phyloP scores from a whole-genome alignment of 2,888 invertebrate species.

The Ptilodon capucinus region DNA sequence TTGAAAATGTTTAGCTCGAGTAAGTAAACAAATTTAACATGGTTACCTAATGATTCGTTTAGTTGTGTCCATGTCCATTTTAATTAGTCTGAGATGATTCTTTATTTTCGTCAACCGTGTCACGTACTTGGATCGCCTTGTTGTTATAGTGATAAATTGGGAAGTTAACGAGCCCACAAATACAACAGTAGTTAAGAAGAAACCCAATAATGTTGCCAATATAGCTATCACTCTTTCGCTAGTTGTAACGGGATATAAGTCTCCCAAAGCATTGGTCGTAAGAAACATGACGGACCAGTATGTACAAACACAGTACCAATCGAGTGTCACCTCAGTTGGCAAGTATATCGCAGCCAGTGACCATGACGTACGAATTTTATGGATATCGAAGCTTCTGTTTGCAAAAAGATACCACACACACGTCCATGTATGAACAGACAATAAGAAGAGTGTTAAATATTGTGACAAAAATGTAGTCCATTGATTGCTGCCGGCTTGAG shows the following conservation, averaged over 20 bases:
- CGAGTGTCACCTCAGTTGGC: constrained; percentile 61
- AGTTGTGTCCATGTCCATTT: constrained; percentile 65
- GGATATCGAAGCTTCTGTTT: constrained; percentile 59
- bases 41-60: constrained; percentile 67
- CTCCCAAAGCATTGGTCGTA: constrained; percentile 73
- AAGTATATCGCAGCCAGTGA: constrained; percentile 59
- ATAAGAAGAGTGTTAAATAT: constrained; percentile 67
- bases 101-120: constrained; percentile 68
- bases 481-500: constrained; percentile 74
- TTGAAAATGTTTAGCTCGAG: not conserved
- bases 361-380: constrained; percentile 64
- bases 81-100: constrained; percentile 68
- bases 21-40: not conserved
- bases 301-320: constrained; percentile 74
- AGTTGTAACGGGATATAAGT: constrained; percentile 71
- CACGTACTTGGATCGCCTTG: constrained; percentile 70
- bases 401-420: constrained; percentile 75
- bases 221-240: constrained; percentile 64
- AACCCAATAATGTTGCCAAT: constrained; percentile 66
- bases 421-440: constrained; percentile 73
- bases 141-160: constrained; percentile 74
- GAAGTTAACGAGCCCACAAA: constrained; percentile 79
- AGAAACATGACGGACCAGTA: constrained; percentile 76
- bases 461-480: constrained; percentile 76
- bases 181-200: constrained; percentile 71